A percentile compares a stretch with the other conserved stretches of the same genome.
Conservation (phyloP, 2,888 invertebrate species). For the Cephus pulcher region DNA sequence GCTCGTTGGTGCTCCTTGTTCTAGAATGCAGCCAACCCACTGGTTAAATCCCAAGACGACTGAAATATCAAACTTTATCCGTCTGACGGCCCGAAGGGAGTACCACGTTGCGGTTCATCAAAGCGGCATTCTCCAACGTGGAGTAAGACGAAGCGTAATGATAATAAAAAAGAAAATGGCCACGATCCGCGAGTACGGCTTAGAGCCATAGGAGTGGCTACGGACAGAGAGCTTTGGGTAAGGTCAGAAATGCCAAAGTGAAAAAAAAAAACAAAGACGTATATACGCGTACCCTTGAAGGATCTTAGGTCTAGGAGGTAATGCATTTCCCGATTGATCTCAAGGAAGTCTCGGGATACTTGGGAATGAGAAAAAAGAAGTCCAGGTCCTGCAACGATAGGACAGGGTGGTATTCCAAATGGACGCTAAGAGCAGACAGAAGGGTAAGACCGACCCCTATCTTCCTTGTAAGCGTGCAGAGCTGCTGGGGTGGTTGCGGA, state of each 20-base stretch:
- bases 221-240: background rate
- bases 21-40: background rate
- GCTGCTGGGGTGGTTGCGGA: background rate
- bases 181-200: too few species aligned
- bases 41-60: background rate
- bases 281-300: background rate
- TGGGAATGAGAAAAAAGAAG: background rate
- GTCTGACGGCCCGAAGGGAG: background rate
- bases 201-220: too few species aligned
- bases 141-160: background rate
- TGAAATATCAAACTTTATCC: background rate
- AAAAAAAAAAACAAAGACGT: background rate
- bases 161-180: background rate
- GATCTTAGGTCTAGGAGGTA: background rate
- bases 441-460: conserved; percentile 12
- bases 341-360: background rate
- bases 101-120: background rate
- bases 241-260: background rate
- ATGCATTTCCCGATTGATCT: background rate
- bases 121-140: background rate
- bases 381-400: conserved; percentile 4
- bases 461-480: conserved; percentile 1
- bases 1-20: background rate
- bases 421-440: conserved; percentile 19
- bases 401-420: conserved; percentile 9